Percentiles rank a stretch among this genome's conserved stretches.
phyloP scores from a whole-genome alignment of 1,140 invertebrate genomes.

The Heliconius hermathena region DNA sequence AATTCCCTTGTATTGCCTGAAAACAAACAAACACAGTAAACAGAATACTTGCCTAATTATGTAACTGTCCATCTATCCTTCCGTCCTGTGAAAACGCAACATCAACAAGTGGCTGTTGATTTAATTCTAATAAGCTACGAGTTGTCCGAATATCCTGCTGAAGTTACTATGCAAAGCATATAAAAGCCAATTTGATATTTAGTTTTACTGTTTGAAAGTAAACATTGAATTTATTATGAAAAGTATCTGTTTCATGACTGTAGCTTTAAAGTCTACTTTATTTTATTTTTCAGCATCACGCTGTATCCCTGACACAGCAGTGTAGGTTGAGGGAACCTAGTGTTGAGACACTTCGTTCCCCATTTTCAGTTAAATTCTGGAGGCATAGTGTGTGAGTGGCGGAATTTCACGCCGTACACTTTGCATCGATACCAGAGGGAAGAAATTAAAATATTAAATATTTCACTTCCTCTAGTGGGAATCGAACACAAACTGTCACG shows the following conservation, averaged over 20 bases:
- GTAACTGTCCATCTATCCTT: constrained; percentile 1
- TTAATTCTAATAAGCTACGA: constrained; percentile 24
- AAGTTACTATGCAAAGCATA: constrained; percentile 9
- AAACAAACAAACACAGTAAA: neutral
- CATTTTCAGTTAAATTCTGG: too few relatives aligned
- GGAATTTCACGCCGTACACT: too few relatives aligned
- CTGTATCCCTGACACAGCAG: too few relatives aligned
- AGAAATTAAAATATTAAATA: too few relatives aligned
- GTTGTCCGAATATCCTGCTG: neutral
- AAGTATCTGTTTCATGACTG: neutral
- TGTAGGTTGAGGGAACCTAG: too few relatives aligned
- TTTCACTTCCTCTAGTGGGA: too few relatives aligned
- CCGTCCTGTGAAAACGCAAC: neutral
- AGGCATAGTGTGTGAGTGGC: too few relatives aligned
- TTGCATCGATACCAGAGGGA: too few relatives aligned
- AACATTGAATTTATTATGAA: constrained; percentile 21
- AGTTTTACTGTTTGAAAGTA: constrained; percentile 8
- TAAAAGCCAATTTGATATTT: neutral
- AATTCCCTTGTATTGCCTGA: neutral
- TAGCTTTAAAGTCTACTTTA: neutral
- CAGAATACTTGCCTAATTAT: neutral
- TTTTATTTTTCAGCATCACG: neutral
- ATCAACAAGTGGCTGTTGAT: constrained; percentile 29
- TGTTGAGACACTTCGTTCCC: too few relatives aligned
- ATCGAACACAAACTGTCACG: too few relatives aligned